Conservation (phyloP, 2,797 vertebrate genomes). For the Dendrocincla fuliginosa region DNA sequence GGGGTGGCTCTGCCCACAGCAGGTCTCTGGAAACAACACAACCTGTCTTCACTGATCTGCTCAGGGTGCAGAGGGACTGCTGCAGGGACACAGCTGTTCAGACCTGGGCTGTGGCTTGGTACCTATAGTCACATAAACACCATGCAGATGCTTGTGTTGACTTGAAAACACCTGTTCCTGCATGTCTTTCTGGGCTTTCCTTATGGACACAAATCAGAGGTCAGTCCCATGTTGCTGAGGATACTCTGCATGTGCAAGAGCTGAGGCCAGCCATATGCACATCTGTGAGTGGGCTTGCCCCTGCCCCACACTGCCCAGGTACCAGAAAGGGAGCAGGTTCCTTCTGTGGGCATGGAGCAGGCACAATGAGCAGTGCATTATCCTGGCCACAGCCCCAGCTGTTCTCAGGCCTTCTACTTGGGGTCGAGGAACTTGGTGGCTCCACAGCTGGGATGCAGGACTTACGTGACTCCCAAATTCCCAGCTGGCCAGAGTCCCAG, state of each 20-base stretch:
- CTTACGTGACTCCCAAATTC: slow-evolving; percentile 39
- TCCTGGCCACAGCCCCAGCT: accelerated
- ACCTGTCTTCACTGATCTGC: not conserved
- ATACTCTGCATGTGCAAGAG: accelerated
- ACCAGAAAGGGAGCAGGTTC: not conserved
- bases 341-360: not conserved
- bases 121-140: not conserved
- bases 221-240: not conserved
- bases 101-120: not conserved
- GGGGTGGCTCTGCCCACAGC: not conserved
- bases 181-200: not conserved
- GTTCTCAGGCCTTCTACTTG: not conserved
- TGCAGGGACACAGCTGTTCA: accelerated
- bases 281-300: accelerated
- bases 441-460: not conserved
- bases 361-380: accelerated
- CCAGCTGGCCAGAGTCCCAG: slow-evolving; percentile 31
- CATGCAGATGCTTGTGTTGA: accelerated
- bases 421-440: slow-evolving; percentile 3
- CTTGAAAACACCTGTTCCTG: accelerated
- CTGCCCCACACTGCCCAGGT: accelerated
- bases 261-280: not conserved
- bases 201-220: accelerated
- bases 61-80: not conserved
- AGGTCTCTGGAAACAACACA: not conserved